These are phyloP conservation scores for Temnothorax longispinosus DNA, from an alignment of 1,140 invertebrate species.

Conservation along the genomic window DNA sequence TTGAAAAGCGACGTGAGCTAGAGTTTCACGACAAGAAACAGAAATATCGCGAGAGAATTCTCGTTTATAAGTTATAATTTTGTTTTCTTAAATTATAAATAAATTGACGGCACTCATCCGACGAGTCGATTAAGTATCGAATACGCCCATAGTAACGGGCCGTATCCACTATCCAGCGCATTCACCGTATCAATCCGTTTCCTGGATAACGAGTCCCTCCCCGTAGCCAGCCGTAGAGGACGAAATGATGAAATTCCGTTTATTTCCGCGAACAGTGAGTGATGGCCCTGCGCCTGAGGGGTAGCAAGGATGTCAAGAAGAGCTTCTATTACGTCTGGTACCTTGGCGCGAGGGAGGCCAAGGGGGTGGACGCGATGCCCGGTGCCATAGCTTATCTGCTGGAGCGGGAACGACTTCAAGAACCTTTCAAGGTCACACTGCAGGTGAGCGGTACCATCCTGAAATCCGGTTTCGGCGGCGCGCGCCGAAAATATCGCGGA, in stretches of 20 bases:
- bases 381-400: constrained; percentile 95
- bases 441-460: constrained; percentile 85
- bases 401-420: constrained; percentile 93
- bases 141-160: constrained; percentile 38
- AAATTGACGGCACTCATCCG: constrained; percentile 21
- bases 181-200: constrained; percentile 43
- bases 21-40: not conserved
- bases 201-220: constrained; percentile 10
- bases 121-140: constrained; percentile 35
- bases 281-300: constrained; percentile 87
- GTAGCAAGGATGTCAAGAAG: constrained; percentile 96
- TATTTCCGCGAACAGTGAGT: constrained; percentile 76
- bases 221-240: not conserved
- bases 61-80: not conserved
- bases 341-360: constrained; percentile 97
- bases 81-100: not conserved
- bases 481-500: constrained; percentile 64
- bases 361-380: constrained; percentile 90
- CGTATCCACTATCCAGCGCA: not conserved
- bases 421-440: constrained; percentile 95
- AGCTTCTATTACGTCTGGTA: constrained; percentile 99
- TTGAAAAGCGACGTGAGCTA: not conserved
- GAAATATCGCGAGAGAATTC: not conserved
- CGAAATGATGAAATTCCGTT: constrained; percentile 43
- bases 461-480: constrained; percentile 71